These are phyloP conservation scores for Cephus pygmeus DNA, from an alignment of 2,888 invertebrate species.

Conservation along the genomic window DNA sequence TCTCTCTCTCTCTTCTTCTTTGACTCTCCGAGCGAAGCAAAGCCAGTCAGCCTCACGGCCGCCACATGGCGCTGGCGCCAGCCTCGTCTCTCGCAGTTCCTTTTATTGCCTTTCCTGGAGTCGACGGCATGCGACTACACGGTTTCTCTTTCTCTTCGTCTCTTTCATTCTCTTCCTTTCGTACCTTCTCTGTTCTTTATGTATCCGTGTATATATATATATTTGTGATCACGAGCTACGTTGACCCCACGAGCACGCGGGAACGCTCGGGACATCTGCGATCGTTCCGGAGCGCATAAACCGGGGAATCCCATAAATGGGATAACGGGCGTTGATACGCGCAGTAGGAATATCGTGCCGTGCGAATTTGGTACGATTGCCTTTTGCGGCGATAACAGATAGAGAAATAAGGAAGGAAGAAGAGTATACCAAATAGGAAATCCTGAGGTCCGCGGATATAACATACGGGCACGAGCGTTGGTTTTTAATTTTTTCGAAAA, in stretches of 20 bases:
- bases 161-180: neutral
- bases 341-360: neutral
- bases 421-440: neutral
- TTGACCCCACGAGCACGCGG: constrained; percentile 3
- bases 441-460: neutral
- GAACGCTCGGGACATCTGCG: constrained; percentile 1
- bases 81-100: constrained; percentile 36
- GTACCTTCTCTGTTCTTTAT: neutral
- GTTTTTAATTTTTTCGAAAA: neutral
- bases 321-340: neutral
- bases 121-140: constrained; percentile 16
- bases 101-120: constrained; percentile 45
- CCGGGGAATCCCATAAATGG: neutral
- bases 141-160: neutral
- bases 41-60: constrained; percentile 18
- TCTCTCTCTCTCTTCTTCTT: neutral
- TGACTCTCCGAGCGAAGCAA: neutral
- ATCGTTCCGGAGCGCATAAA: constrained; percentile 1
- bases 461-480: neutral
- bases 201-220: neutral
- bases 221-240: neutral
- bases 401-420: neutral
- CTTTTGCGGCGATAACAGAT: neutral
- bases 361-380: neutral
- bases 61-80: constrained; percentile 56